Evolutionary conservation across 2,113 vertebrate genomes (phyloP).

Genomic region (Gulo gulo): DNA sequence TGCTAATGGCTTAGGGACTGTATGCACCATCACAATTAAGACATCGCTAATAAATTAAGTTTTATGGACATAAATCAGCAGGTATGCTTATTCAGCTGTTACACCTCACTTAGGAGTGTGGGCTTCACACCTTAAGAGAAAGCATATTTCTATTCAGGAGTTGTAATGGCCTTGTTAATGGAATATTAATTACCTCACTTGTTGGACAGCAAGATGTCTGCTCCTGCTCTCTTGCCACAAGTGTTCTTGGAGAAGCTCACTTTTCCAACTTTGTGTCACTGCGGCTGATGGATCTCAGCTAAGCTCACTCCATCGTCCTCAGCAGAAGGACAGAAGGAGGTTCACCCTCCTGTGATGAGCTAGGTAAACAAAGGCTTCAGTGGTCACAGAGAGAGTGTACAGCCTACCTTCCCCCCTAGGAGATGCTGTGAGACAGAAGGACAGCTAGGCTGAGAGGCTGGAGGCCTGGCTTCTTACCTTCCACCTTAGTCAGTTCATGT

Average conservation of each 20-base stretch:
- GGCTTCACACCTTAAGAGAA: slow-evolving; percentile 77
- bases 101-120: slow-evolving; percentile 73
- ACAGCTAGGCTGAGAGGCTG: not conserved
- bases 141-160: slow-evolving; percentile 72
- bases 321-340: not conserved
- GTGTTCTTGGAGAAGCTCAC: slow-evolving; percentile 35
- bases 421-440: not conserved
- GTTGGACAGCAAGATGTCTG: slow-evolving; percentile 57
- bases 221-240: slow-evolving; percentile 41
- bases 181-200: slow-evolving; percentile 81
- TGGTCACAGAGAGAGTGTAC: not conserved
- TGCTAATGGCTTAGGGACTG: slow-evolving; percentile 81
- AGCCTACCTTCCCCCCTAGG: not conserved
- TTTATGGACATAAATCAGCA: slow-evolving; percentile 83
- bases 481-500: not conserved
- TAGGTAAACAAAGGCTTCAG: not conserved
- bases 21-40: slow-evolving; percentile 82
- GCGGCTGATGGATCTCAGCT: not conserved
- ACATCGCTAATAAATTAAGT: slow-evolving; percentile 76
- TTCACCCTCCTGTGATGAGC: not conserved
- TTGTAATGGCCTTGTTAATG: slow-evolving; percentile 84
- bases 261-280: slow-evolving; percentile 51
- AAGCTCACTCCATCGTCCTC: not conserved
- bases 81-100: slow-evolving; percentile 84
- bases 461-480: not conserved